Conservation (phyloP, 2,888 invertebrate species). For the Oscheius sp. region DNA sequence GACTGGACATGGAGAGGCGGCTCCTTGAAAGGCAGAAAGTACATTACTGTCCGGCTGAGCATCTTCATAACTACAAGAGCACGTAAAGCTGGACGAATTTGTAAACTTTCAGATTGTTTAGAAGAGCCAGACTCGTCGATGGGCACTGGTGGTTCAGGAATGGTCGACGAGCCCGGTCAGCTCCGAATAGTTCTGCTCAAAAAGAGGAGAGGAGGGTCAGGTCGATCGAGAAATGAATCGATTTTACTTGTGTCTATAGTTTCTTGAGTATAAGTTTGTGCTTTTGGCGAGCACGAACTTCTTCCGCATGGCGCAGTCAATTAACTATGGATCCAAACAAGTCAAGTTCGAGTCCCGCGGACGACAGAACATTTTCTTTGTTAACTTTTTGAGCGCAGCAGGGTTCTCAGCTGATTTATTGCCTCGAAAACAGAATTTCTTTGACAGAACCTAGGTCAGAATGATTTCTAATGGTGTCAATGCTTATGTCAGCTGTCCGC, state of each 20-base stretch:
- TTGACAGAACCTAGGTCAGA: background rate
- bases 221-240: too few relatives aligned
- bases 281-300: background rate
- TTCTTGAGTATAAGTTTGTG: background rate
- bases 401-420: background rate
- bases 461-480: background rate
- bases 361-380: too few relatives aligned
- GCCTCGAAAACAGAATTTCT: background rate
- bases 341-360: too few relatives aligned
- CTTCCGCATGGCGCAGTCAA: background rate
- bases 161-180: background rate
- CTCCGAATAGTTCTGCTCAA: constrained; percentile 3
- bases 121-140: constrained; percentile 10
- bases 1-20: constrained; percentile 1
- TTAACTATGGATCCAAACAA: background rate
- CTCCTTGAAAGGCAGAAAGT: background rate
- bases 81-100: background rate
- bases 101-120: background rate
- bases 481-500: background rate
- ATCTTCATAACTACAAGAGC: constrained; percentile 2
- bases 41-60: constrained; percentile 9
- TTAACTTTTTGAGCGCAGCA: too few relatives aligned
- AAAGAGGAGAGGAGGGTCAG: too few relatives aligned
- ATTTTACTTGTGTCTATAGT: background rate
- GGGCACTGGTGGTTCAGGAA: constrained; percentile 23